Conservation (phyloP, 2,888 invertebrate genomes). For the Nephrotoma appendiculata region DNA sequence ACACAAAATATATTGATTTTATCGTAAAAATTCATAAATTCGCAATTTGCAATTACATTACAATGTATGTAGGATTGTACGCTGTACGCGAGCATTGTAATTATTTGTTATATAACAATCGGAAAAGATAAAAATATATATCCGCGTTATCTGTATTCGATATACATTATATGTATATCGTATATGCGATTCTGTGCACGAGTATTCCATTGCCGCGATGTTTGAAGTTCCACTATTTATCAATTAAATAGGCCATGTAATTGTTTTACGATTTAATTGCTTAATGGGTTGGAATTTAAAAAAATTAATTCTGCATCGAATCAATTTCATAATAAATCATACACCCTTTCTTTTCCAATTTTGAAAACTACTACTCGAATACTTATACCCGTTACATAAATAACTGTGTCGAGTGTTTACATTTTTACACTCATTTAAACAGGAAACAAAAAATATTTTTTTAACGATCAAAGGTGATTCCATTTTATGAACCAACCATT, state of each 20-base stretch:
- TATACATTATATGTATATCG: no score
- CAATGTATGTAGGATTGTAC: not conserved
- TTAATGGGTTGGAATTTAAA: not conserved
- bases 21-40: not conserved
- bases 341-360: no score
- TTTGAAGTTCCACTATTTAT: not conserved
- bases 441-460: not conserved
- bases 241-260: not conserved
- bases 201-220: not conserved
- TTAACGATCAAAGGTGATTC: not conserved
- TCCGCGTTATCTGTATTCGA: not conserved
- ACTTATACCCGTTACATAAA: not conserved
- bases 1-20: not conserved
- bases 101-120: not conserved
- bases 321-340: no score
- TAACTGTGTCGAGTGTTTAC: not conserved
- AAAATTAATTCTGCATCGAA: no score
- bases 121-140: not conserved
- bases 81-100: not conserved
- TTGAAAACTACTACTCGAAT: no score
- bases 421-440: not conserved
- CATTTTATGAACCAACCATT: not conserved
- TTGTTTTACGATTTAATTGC: not conserved
- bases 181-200: not conserved
- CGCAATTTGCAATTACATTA: not conserved